Percentiles rank a stretch among this genome's conserved stretches.
Evolutionary conservation across 2,888 invertebrate species (phyloP).

Genomic region (Drosophila testacea): DNA sequence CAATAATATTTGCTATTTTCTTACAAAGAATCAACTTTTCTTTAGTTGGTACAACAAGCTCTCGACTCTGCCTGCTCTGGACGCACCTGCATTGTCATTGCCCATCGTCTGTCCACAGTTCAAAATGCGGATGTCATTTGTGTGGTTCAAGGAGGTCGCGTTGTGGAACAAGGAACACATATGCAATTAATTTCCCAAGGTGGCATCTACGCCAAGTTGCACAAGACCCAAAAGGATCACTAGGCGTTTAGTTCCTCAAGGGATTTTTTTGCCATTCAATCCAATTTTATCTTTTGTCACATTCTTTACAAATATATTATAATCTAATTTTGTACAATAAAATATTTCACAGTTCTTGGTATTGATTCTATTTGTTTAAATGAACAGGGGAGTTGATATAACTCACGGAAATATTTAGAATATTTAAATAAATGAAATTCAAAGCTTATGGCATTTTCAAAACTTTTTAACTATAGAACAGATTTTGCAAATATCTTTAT

Average conservation of each 20-base stretch:
- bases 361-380: background rate
- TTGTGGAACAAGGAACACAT: constrained; percentile 92
- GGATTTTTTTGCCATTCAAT: background rate
- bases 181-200: constrained; percentile 88
- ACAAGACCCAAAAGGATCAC: constrained; percentile 86
- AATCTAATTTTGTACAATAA: constrained; percentile 33
- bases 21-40: background rate
- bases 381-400: no score
- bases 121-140: constrained; percentile 94
- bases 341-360: constrained; percentile 12
- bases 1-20: background rate
- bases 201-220: constrained; percentile 89
- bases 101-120: constrained; percentile 93
- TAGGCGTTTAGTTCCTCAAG: constrained; percentile 17
- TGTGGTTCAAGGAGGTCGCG: constrained; percentile 91
- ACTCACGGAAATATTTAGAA: no score
- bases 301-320: background rate
- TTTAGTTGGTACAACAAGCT: constrained; percentile 91
- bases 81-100: constrained; percentile 94
- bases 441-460: no score
- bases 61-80: constrained; percentile 92
- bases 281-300: constrained; percentile 14
- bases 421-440: no score
- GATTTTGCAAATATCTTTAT: no score
- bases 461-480: no score